Evolutionary conservation across 2,888 invertebrate species (phyloP).

Genomic region (Ditula angustiorana): DNA sequence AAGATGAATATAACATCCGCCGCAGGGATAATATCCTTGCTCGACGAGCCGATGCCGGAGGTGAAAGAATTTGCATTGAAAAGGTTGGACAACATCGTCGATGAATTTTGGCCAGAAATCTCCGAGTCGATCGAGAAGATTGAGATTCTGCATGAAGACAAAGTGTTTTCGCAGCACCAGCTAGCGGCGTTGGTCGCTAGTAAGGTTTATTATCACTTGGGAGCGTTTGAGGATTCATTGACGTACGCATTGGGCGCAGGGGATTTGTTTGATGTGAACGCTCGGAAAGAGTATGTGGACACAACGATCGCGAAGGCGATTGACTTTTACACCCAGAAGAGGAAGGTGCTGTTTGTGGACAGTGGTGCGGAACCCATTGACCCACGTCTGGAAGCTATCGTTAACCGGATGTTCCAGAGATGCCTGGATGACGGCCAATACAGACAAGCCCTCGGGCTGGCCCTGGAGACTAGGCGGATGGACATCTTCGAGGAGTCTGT

Average conservation of each 20-base stretch:
- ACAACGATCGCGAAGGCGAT: slow-evolving; percentile 99
- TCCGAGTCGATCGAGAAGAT: slow-evolving; percentile 99
- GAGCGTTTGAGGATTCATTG: slow-evolving; percentile 98
- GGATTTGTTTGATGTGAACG: slow-evolving; percentile 97
- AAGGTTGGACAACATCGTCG: slow-evolving; percentile 96
- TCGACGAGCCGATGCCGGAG: slow-evolving; percentile 97
- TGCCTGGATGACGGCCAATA: slow-evolving; percentile 98
- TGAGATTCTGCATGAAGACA: slow-evolving; percentile 98
- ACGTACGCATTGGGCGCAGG: slow-evolving; percentile 99
- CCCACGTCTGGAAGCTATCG: slow-evolving; percentile 94
- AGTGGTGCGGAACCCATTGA: slow-evolving; percentile 90
- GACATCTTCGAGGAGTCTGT: slow-evolving; percentile 98
- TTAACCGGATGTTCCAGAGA: slow-evolving; percentile 98
- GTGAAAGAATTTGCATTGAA: slow-evolving; percentile 97
- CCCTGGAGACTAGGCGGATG: slow-evolving; percentile 98
- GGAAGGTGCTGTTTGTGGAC: slow-evolving; percentile 90
- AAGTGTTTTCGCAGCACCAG: slow-evolving; percentile 94
- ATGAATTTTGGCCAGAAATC: slow-evolving; percentile 99
- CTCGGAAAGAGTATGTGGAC: slow-evolving; percentile 97
- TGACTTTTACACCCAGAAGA: slow-evolving; percentile 97
- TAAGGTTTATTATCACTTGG: slow-evolving; percentile 99
- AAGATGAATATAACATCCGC: slow-evolving; percentile 84
- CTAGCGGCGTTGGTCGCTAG: slow-evolving; percentile 98
- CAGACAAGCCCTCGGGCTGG: slow-evolving; percentile 97
- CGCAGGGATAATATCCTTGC: slow-evolving; percentile 97